Conservation (phyloP, 2,797 vertebrate genomes). For the Crocidura indochinensis region DNA sequence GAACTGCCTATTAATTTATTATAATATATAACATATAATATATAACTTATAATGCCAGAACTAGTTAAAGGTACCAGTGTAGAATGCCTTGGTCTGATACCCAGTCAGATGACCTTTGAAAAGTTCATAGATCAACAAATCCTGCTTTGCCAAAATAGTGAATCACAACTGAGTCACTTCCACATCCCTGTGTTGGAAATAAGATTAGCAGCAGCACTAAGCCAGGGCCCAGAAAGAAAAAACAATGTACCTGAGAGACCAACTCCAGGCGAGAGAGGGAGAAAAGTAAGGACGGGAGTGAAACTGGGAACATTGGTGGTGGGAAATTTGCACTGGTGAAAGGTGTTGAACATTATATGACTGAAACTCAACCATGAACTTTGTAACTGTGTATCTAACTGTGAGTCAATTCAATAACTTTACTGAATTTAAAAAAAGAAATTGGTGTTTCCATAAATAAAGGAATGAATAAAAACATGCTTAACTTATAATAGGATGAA, state of each 20-base stretch:
- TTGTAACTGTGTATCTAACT: too few species aligned
- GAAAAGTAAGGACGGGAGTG: neutral
- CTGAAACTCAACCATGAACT: too few species aligned
- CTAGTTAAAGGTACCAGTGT: neutral
- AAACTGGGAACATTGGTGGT: neutral
- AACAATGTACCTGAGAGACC: slow-evolving; percentile 30
- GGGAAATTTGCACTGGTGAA: too few species aligned
- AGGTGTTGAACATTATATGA: too few species aligned
- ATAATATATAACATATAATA: too few species aligned
- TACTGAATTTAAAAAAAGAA: neutral
- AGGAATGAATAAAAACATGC: neutral
- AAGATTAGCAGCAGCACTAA: neutral
- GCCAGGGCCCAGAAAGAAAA: slow-evolving; percentile 52
- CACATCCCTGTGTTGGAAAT: neutral
- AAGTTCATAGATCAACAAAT: neutral
- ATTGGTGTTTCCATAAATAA: too few species aligned
- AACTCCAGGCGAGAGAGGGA: neutral
- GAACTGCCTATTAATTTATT: slow-evolving; percentile 18
- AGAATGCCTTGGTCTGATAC: neutral
- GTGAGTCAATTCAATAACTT: neutral
- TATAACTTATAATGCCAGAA: too few species aligned
- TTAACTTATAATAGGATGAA: neutral
- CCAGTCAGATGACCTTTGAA: slow-evolving; percentile 1
- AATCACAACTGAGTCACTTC: neutral
- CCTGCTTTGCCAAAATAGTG: neutral